Evolutionary conservation across 2,888 invertebrate genomes (phyloP), one percentile per base, ranked within the genome.

Genomic region (Serrognathus titanus): DNA sequence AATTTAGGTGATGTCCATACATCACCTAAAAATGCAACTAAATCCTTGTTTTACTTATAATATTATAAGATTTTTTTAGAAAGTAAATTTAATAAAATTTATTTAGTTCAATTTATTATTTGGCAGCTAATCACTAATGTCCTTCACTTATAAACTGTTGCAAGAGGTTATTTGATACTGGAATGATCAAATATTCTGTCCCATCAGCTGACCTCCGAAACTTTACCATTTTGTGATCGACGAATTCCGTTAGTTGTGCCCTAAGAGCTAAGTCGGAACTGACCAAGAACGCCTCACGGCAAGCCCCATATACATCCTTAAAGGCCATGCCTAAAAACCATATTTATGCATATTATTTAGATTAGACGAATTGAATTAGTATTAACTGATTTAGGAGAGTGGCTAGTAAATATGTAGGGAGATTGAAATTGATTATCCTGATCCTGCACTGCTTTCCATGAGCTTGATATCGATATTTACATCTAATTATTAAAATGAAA

Each of bases 201-300:
- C 94, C 94, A 74, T 94, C 94, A 31, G 81, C 79, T 11, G 86
- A 88, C 68, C 94, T 84, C 71, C 89, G 90, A 54, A 85, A 85
- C 75, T 87, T 90, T 3, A 97, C 86, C 66, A 98, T 81, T 75
- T 95, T 93, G 76, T 98, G 98, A 78, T 98, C 97, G 48, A 92
- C 80, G 78, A 97, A 98, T 79, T 98, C 98, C 0, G 92, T 95
- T 2, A 98, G 81, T 70, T 97, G 95, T 4, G 95, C 90, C 63
- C 95, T 84, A 57, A 98, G 78, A 0, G 94, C 94, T 53, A 92
- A 81, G 77, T 98, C 97, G 0, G 94, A 93, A 74, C 94, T 97
- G 0, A 95, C 97, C 38, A 97, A 80, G 77, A 97, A 97, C 13
- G 87, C 85, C 76, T 96, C 95, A 40, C 96, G 84, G 67, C 93